Base-by-base conservation (phyloP, 2,888 invertebrate genomes). In the Ryuthela nishihirai region DNA sequence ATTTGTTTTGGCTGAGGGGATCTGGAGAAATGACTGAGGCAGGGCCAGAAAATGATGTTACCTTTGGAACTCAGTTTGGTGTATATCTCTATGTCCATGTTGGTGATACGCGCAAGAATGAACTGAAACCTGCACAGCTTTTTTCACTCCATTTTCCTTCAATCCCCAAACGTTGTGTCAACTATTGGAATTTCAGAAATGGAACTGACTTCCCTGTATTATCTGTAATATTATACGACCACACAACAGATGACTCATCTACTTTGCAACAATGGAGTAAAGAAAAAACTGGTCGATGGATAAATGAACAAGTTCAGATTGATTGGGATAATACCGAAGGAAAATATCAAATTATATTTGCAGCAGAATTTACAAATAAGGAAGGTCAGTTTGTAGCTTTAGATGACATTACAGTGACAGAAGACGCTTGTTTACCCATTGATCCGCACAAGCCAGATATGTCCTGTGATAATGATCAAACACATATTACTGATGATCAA, bases 331-430 rank as follows among this genome's bases (percentile, higher is more conserved):
- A n/a, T 0, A 35, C 12, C 5, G 47, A 55, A 6, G 52, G 47
- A n/a, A 54, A 62, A 32, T 56, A 54, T 21, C 40, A 47, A 23
- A 29, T 63, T 10, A 35, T 55, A 1, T 63, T 63, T 20, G 34
- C 47, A 12, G 63, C 47, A 18, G 32, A 50, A 6, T 24, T 62
- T 20, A 46, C 50, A 15, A 24, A 21, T 4, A 18, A 26, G 52
- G 46, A 32, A 59, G 59, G 44, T 10, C 56, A 53, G 18, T 61
- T 65, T 34, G 53, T 65, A 24, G 65, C 65, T 4, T 24, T 65
- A 1, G 65, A 65, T 23, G 64, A 65, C 40, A 54, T 65, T 12
- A 15, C 34, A 15, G 41, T 64, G 17, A 44, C 24, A 15, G 43
- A 48, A 23, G 56, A 46, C 3, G 26, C 24, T 17, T 65, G 65